These are phyloP conservation scores for Amphilophus citrinellus DNA, from an alignment of 2,113 vertebrate species.

Conservation along the genomic window DNA sequence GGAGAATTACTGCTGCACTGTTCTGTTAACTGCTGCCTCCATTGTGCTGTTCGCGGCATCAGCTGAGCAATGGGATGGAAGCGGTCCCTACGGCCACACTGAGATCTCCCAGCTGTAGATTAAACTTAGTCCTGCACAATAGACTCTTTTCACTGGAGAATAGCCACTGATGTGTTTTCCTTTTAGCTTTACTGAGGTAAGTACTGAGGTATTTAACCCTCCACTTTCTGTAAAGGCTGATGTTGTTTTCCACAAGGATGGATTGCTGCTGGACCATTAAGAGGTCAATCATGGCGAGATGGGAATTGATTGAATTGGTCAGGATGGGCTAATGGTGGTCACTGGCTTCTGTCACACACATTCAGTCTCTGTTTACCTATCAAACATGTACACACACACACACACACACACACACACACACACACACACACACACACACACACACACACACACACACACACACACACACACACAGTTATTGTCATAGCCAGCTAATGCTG, in stretches of 20 bases:
- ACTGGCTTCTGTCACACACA: conserved; percentile 53
- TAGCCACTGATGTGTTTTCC: conserved; percentile 14
- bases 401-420: background rate
- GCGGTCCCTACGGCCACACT: conserved; percentile 40
- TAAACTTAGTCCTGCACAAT: conserved; percentile 45
- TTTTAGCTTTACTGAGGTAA: background rate
- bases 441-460: too few species aligned
- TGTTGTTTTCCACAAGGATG: background rate
- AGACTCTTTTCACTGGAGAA: conserved; percentile 30
- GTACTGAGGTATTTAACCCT: conserved; percentile 44
- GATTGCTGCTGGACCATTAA: conserved; percentile 34
- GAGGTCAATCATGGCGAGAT: conserved; percentile 46
- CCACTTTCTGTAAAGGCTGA: conserved; percentile 11
- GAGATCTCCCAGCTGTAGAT: conserved; percentile 58
- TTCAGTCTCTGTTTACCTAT: background rate
- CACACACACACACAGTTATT: background rate
- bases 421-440: too few species aligned
- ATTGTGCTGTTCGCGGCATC: conserved; percentile 47
- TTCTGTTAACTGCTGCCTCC: conserved; percentile 33
- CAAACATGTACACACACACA: background rate
- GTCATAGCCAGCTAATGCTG: background rate
- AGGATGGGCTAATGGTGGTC: conserved; percentile 36
- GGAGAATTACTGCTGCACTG: conserved; percentile 55
- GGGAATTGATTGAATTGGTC: conserved; percentile 53
- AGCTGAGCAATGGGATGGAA: conserved; percentile 42